Evolutionary conservation across 2,888 invertebrate species (phyloP), one percentile per base, ranked within the genome.

Genomic region (Villa cingulata): DNA sequence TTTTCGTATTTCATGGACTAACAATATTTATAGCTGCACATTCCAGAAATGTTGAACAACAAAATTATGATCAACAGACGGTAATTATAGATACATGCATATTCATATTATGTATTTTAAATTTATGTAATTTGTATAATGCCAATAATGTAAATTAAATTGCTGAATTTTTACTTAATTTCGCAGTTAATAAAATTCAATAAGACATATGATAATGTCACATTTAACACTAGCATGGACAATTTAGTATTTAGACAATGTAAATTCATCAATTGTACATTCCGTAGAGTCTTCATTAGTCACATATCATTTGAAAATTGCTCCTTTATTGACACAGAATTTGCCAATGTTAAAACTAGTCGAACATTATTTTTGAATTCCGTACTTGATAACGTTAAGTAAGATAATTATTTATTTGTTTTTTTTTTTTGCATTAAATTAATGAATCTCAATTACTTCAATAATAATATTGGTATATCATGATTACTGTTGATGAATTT

Each of bases 261-360:
- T 3, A 70, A 70, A 15, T 84, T 84, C 63, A 62, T 64, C 29
- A 77, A 80, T 52, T 79, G 79, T 59, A 78, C 75, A 18, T 84
- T 84, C 62, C 72, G 73, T 18, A 78, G 81, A 56, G 72, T 83
- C 64, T 69, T 81, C 55, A 72, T 86, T 63, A 83, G 78, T 51
- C 84, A 85, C 58, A 81, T 84, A 18, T 70, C 76, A 49, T 86
- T 86, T 63, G 68, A 71, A 55, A 81, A 81, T 59, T 84, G 85
- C 61, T 72, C 78, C 7, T 81, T 86, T 59, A 68, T 71, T n/a
- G 76, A 78, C 39, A 77, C 78, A 4, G 77, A 80, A 54, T 81
- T 86, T 59, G 74, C 76, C 29, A 82, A 80, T 56, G 77, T 86
- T 39, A 82, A 80, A 63, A 80, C 81, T 15, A 83, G 83, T 41